A percentile compares a stretch with the other conserved stretches of the same genome.
Evolutionary conservation across 2,888 invertebrate genomes (phyloP).

Genomic region (Empis livida): DNA sequence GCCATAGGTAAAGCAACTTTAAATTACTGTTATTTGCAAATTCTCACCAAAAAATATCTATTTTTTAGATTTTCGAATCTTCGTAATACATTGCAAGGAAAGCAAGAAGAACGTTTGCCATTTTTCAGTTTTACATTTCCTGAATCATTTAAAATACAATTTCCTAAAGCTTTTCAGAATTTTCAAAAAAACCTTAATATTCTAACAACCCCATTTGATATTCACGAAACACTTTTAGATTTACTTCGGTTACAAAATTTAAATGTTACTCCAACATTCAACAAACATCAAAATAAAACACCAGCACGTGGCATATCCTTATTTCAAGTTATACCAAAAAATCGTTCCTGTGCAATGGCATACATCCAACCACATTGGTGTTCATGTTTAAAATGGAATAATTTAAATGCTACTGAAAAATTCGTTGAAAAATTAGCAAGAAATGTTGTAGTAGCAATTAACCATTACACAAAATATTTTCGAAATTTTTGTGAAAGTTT

Average conservation of each 20-base stretch:
- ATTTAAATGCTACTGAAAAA: conserved; percentile 30
- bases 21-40: no score
- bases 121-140: conserved; percentile 74
- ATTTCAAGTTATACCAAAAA: conserved; percentile 47
- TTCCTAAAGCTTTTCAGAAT: conserved; percentile 47
- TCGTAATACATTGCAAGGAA: no score
- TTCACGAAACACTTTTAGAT: conserved; percentile 66
- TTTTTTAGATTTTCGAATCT: no score
- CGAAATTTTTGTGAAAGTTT: no score
- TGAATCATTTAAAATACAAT: conserved; percentile 45
- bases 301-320: conserved; percentile 27
- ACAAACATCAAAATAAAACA: no score
- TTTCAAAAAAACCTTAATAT: conserved; percentile 51
- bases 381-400: conserved; percentile 69
- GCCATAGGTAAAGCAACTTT: conserved; percentile 45
- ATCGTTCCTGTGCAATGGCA: conserved; percentile 74
- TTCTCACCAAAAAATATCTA: no score
- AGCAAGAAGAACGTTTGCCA: conserved; percentile 82
- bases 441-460: no score
- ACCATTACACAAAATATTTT: no score
- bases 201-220: conserved; percentile 78
- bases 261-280: neutral
- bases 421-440: no score
- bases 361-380: conserved; percentile 95
- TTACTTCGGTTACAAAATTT: no score